Evolutionary conservation across 1,140 invertebrate species (phyloP), one percentile per base, ranked within the genome.

Genomic region (Dysdera silvatica): DNA sequence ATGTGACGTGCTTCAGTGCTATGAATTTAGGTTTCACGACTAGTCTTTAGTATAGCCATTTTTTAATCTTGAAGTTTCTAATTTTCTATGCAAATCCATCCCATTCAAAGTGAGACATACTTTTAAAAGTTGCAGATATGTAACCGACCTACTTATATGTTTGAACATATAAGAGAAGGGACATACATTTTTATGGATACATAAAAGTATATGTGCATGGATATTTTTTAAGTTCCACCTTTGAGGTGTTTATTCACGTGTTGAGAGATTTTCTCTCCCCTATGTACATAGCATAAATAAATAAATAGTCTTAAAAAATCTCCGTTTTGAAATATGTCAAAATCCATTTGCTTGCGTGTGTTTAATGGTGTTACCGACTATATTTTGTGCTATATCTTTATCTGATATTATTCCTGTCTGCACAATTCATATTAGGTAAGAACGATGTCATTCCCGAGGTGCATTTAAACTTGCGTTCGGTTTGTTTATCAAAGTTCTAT

Each of bases 1-100:
- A n/a, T n/a, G n/a, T n/a, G n/a, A n/a, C n/a, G n/a, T n/a, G n/a
- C n/a, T n/a, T n/a, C n/a, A n/a, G n/a, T n/a, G n/a, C n/a, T n/a
- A n/a, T n/a, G n/a, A n/a, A n/a, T n/a, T n/a, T n/a, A n/a, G n/a
- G n/a, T n/a, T n/a, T n/a, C n/a, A n/a, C n/a, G n/a, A n/a, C n/a
- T n/a, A 20, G n/a, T 45, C n/a, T n/a, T 23, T 23, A 14, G 8
- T 45, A 8, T 20, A 45, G n/a, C 20, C 41, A 37, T 63, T 55
- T 63, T 63, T 43, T 63, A 63, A 63, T 55, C 61, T 63, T 37
- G 49, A 63, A 51, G 32, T 63, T 63, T 63, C 59, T 61, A 63
- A 63, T 63, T 63, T 63, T 63, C 61, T 63, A 61, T 56, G 61
- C 61, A 54, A 63, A 53, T 63, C 61, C 61, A 63, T 63, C 61